Percentiles rank a stretch among this genome's conserved stretches.
phyloP scores from a whole-genome alignment of 2,888 invertebrate genomes.

The Augiades crinisus region DNA sequence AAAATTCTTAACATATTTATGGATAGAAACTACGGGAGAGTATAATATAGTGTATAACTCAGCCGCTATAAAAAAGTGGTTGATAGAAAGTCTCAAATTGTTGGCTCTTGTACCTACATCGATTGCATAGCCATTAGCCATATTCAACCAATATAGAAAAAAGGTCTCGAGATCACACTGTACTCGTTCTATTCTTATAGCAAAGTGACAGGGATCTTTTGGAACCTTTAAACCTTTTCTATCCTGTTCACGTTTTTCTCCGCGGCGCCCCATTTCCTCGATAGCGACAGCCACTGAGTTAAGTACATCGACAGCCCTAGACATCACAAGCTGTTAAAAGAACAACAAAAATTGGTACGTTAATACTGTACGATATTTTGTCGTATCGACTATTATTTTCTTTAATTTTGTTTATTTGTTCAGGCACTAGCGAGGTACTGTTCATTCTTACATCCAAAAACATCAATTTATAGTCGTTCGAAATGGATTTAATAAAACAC shows the following conservation, averaged over 20 bases:
- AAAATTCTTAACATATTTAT: no score
- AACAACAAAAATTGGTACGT: constrained; percentile 16
- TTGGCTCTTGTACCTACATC: no score
- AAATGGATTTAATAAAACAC: no score
- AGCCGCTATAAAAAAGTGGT: no score
- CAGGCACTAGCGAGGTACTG: no score
- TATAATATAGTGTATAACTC: no score
- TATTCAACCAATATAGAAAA: not conserved
- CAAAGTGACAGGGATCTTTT: constrained; percentile 7
- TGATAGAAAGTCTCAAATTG: no score
- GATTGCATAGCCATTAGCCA: not conserved
- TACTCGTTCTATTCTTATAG: not conserved
- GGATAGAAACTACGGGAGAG: no score
- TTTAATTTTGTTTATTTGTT: no score
- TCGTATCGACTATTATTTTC: not conserved
- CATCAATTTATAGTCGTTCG: no score
- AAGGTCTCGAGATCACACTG: not conserved
- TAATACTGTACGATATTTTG: constrained; percentile 8
- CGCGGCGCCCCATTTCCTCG: constrained; percentile 7
- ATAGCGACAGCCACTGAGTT: constrained; percentile 22
- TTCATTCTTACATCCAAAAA: no score
- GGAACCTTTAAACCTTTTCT: not conserved
- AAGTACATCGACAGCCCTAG: constrained; percentile 23
- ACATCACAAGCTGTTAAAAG: constrained; percentile 17
- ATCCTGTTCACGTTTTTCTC: constrained; percentile 6